Base-by-base conservation (phyloP, 2,888 invertebrate genomes). In the Eledone cirrhosa region DNA sequence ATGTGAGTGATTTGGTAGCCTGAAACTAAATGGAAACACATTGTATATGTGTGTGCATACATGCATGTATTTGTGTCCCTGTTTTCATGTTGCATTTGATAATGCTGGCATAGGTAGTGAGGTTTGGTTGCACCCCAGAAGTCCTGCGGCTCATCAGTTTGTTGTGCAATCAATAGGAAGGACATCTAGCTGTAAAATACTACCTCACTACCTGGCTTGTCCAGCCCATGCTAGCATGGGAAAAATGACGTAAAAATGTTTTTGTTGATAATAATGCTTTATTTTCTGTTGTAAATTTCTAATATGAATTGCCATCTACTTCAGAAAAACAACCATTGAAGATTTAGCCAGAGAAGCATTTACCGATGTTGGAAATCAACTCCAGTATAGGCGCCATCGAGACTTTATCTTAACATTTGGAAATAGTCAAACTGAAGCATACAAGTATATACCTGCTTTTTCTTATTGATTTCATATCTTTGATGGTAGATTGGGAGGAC, bases 341-440 rank as follows among this genome's bases (percentile, higher is more conserved):
- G 82, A 82, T 31, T 65, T 89, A 93, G 94, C 94, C 5, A 92
- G 93, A 82, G 93, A 93, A 85, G 92, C 94, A 29, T 94, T 94
- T 85, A 91, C 92, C 65, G 93, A 94, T 87, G 93, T 94, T 82
- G 94, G 94, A 0, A 93, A 92, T 82, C 92, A 93, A 85, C 89
- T 94, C 65, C 94, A 94, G 91, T 91, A 92, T 63, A 91, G 94
- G 16, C 92, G 94, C 74, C 93, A 93, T 86, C 92, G 93, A 83
- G 94, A 94, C 88, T 94, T 88, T 72, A 80, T 85, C 22, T 79
- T 82, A 8, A 87, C 86, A 27, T 88, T 88, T 81, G 85, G 85
- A 13, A 84, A 81, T 48, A 81, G 81, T 13, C 81, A 86, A 67
- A 87, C 86, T 19, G 86, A 86, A 27, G 65, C n/a, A 14, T 77